Base-by-base conservation (phyloP, 2,888 invertebrate genomes). In the Drosophila pullipes region DNA sequence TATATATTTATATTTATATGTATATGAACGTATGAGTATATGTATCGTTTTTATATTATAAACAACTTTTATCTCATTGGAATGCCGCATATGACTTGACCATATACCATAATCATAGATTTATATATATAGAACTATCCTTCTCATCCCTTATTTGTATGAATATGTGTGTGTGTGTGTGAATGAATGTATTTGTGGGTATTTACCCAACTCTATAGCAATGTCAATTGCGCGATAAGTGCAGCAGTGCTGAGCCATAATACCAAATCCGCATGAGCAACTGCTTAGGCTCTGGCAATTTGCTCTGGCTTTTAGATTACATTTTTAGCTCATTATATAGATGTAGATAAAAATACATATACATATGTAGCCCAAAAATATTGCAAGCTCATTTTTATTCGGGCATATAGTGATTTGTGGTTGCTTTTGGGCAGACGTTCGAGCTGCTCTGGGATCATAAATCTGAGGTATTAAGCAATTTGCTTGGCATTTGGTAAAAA, bases 61-160 rank as follows among this genome's bases (percentile, higher is more conserved):
- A 83, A 89, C 84, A 82, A 74, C 74, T 84, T 82, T 81, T 84
- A 78, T 68, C 87, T 91, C 90, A 91, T 91, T 91, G 83, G 77
- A 84, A 91, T 87, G 91, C 87, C 74, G 76, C 76, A 82, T 85
- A 73, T 74, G 75, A 69, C 74, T 66, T 58, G 69, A 16, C 22
- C 58, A 57, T 65, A 81, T 69, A 61, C 31, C 55, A 35, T 54
- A 59, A 25, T 57, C 35, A 52, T 61, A 33, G 28, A 31, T 25
- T 9, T 33, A 35, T 33, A 35, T 35, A 54, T 35, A 22, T 52
- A 10, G 10, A 50, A 22, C 39, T 54, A 53, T 58, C 64, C 37
- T 28, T 35, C 33, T 61, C 78, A n/a, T 50, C 37, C 52, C 28
- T 25, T n/a, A 4, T 31, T 30, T 53, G 11, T 35, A 6, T 1